phyloP scores from a whole-genome alignment of 1,140 invertebrate species.

The Drosophila nigrodunni region DNA sequence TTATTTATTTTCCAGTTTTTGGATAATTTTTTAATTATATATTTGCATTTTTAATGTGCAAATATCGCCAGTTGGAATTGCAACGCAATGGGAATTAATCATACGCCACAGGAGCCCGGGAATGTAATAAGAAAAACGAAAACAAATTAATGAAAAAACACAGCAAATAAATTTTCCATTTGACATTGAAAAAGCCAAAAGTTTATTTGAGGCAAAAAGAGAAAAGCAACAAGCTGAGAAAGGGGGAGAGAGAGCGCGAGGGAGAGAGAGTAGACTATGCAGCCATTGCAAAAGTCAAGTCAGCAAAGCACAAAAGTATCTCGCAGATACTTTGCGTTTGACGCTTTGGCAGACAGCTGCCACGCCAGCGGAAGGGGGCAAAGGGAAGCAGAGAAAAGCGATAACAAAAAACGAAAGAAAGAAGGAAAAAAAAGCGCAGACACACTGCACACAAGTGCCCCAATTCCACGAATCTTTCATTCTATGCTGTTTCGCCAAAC shows the following conservation, averaged over 20 bases:
- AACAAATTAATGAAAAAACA: background rate
- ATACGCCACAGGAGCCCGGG: conserved; percentile 43
- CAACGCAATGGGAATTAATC: conserved; percentile 45
- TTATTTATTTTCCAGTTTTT: conserved; percentile 42
- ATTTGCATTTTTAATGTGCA: conserved; percentile 65
- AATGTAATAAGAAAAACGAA: background rate
- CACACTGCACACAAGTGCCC: conserved; percentile 84
- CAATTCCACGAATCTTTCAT: conserved; percentile 82
- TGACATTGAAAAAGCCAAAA: conserved; percentile 69
- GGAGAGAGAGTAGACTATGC: conserved; percentile 44
- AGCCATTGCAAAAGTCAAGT: conserved; percentile 45
- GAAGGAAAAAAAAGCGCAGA: conserved; percentile 49
- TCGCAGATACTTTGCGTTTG: conserved; percentile 26
- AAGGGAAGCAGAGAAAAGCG: conserved; percentile 30
- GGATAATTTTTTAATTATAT: conserved; percentile 45
- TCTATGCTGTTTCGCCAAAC: conserved; percentile 74
- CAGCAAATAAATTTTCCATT: conserved; percentile 49
- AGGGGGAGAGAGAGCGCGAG: background rate
- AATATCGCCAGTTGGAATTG: conserved; percentile 33
- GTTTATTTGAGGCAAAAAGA: conserved; percentile 2
- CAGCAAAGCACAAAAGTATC: conserved; percentile 38
- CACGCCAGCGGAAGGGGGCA: background rate
- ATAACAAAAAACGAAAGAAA: conserved; percentile 12
- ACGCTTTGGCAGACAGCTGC: background rate
- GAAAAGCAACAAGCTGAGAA: conserved; percentile 10